phyloP scores from a whole-genome alignment of 2,113 vertebrate species.

The Xyrauchen texanus region DNA sequence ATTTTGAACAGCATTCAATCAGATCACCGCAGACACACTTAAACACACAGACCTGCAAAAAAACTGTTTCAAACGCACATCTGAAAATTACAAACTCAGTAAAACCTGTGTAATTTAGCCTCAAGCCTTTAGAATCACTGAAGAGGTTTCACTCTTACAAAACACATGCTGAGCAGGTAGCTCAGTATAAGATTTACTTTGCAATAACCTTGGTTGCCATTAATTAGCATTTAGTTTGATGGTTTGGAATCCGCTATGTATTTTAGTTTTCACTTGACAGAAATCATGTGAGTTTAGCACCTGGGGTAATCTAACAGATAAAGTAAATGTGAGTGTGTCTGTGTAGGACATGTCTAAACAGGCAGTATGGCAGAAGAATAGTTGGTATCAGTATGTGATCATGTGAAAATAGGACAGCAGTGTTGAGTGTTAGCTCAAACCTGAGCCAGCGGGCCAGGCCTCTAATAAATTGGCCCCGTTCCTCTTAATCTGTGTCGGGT shows the following conservation, averaged over 20 bases:
- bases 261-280: no score
- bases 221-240: neutral
- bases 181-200: neutral
- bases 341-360: neutral
- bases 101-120: neutral
- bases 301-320: neutral
- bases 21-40: slow-evolving; percentile 2
- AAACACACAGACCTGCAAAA: neutral
- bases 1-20: slow-evolving; percentile 24
- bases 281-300: no score
- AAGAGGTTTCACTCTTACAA: neutral
- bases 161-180: neutral
- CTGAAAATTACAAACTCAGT: neutral
- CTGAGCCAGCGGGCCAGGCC: slow-evolving; percentile 23
- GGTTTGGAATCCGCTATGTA: neutral
- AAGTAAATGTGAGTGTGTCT: neutral
- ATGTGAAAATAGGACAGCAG: slow-evolving; percentile 22
- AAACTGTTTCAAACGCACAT: neutral
- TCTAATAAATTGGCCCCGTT: slow-evolving; percentile 21
- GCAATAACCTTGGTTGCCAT: slow-evolving; percentile 15
- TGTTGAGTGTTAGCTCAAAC: slow-evolving; percentile 34
- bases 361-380: neutral
- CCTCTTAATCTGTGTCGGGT: slow-evolving; percentile 36
- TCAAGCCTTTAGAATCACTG: no score
- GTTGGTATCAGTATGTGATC: neutral